Percentiles rank a stretch among this genome's conserved stretches.
These are phyloP conservation scores for Phycodurus eques DNA, from an alignment of 2,113 vertebrate genomes.

Conservation along the genomic window DNA sequence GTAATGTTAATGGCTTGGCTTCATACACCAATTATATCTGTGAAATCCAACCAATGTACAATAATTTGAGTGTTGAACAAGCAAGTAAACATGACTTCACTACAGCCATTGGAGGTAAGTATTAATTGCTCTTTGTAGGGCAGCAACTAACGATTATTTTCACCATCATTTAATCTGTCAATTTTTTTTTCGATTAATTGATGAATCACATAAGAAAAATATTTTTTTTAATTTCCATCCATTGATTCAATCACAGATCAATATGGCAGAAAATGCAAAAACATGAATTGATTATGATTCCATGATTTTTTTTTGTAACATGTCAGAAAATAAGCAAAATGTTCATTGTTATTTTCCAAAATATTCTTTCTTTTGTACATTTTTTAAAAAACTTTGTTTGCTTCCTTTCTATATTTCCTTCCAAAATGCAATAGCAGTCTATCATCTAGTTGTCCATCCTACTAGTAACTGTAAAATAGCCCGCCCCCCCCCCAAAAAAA, in stretches of 20 bases:
- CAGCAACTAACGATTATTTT: neutral
- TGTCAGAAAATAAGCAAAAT: too few relatives aligned
- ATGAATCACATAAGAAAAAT: too few relatives aligned
- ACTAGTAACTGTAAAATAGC: too few relatives aligned
- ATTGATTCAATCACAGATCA: too few relatives aligned
- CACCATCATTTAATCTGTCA: neutral
- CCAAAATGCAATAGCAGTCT: too few relatives aligned
- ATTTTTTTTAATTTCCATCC: neutral
- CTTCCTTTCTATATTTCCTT: neutral
- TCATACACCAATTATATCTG: fast-evolving
- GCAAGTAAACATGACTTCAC: fast-evolving
- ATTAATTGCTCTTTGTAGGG: neutral
- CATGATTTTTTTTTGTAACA: too few relatives aligned
- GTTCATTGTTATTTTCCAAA: too few relatives aligned
- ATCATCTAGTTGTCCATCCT: too few relatives aligned
- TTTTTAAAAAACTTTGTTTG: neutral
- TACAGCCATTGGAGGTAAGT: constrained; percentile 75
- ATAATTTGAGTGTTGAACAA: fast-evolving
- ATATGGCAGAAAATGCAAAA: too few relatives aligned
- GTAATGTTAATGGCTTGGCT: fast-evolving
- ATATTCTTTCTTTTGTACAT: neutral
- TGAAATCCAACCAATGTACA: neutral
- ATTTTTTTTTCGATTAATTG: neutral
- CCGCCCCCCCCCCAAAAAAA: too few relatives aligned
- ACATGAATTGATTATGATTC: too few relatives aligned